These are phyloP conservation scores for Pagetopsis macropterus DNA, from an alignment of 2,797 vertebrate genomes.

Conservation along the genomic window DNA sequence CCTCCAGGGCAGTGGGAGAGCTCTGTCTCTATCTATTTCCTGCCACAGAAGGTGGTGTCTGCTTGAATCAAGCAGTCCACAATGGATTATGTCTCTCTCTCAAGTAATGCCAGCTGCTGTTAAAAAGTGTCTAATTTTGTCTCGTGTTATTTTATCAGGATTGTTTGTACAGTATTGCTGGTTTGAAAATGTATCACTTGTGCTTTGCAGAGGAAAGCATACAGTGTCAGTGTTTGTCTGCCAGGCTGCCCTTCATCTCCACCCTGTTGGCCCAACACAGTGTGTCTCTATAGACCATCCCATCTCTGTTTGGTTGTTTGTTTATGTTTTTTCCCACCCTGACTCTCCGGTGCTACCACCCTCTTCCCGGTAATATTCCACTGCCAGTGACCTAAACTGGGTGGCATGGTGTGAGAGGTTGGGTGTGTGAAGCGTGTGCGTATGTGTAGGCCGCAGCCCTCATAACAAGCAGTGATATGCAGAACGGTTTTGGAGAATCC, in stretches of 20 bases:
- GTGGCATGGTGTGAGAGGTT: conserved; percentile 60
- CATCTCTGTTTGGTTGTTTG: conserved; percentile 73
- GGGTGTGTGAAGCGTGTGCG: conserved; percentile 61
- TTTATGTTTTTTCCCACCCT: conserved; percentile 66
- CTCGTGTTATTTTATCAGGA: conserved; percentile 1
- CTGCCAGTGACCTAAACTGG: conserved; percentile 69
- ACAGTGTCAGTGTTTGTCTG: conserved; percentile 43
- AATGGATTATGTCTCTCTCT: conserved; percentile 59
- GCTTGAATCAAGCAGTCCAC: conserved; percentile 49
- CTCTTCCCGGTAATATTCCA: conserved; percentile 77
- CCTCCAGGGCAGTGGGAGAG: conserved; percentile 71
- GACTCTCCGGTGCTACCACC: conserved; percentile 42
- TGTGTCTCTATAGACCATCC: conserved; percentile 54
- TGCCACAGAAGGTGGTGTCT: conserved; percentile 65
- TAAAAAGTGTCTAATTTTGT: conserved; percentile 33
- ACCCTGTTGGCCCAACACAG: conserved; percentile 40
- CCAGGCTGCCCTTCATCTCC: conserved; percentile 44
- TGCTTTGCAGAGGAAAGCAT: conserved; percentile 17
- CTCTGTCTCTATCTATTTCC: conserved; percentile 78
- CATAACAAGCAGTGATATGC: conserved; percentile 24
- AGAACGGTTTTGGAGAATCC: conserved; percentile 43
- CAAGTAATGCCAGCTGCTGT: conserved; percentile 67
- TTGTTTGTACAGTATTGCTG: neutral
- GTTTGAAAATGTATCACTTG: neutral
- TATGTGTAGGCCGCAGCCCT: conserved; percentile 31